phyloP scores from a whole-genome alignment of 2,888 invertebrate species.

The Pyrochroa serraticornis region DNA sequence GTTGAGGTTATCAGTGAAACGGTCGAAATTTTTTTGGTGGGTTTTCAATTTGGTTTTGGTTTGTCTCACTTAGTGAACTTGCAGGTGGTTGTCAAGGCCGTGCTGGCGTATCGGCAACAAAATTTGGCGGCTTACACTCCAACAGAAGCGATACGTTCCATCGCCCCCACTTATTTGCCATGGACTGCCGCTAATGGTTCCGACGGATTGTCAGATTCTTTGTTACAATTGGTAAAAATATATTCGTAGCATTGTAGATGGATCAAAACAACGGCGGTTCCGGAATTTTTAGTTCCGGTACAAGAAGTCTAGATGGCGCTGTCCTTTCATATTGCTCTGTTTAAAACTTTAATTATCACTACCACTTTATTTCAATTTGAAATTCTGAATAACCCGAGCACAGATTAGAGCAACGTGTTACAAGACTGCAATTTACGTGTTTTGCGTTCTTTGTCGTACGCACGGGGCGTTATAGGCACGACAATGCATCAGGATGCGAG shows the following conservation, averaged over 20 bases:
- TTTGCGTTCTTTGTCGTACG: too few species aligned
- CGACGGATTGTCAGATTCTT: conserved; percentile 59
- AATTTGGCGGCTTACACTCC: conserved; percentile 62
- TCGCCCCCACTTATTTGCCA: conserved; percentile 69
- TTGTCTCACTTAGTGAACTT: conserved; percentile 25
- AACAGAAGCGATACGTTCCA: conserved; percentile 49
- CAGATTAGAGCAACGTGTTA: too few species aligned
- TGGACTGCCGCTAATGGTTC: conserved; percentile 74
- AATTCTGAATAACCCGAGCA: too few species aligned
- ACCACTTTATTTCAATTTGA: conserved; percentile 5
- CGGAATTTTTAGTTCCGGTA: too few species aligned
- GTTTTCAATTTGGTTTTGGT: conserved; percentile 18
- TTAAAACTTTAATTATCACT: conserved; percentile 1
- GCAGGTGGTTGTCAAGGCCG: conserved; percentile 69
- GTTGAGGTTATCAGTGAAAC: conserved; percentile 63
- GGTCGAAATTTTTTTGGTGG: conserved; percentile 65
- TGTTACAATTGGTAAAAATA: conserved; percentile 58
- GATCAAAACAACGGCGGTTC: too few species aligned
- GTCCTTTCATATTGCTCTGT: background rate
- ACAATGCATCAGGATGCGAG: too few species aligned
- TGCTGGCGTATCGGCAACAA: conserved; percentile 67
- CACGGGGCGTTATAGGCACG: too few species aligned
- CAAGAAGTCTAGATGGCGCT: too few species aligned
- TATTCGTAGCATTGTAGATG: too few species aligned
- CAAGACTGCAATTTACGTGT: too few species aligned